phyloP scores from a whole-genome alignment of 2,113 vertebrate species.

The Triplophysa siluroides region DNA sequence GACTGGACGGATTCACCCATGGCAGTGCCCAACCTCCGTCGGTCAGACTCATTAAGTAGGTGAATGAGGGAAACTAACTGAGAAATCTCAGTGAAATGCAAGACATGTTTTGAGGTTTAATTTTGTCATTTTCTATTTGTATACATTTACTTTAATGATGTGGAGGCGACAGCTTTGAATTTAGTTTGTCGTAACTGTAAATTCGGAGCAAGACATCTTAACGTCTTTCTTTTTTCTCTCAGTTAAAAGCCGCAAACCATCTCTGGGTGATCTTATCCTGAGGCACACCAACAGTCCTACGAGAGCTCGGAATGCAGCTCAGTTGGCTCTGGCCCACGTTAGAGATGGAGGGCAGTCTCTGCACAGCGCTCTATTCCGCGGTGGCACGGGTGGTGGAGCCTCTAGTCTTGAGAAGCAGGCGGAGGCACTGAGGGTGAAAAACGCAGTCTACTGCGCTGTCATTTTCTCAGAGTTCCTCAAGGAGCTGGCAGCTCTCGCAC shows the following conservation, averaged over 20 bases:
- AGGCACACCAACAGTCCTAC: slow-evolving; percentile 91
- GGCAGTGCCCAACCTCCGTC: slow-evolving; percentile 74
- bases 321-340: slow-evolving; percentile 84
- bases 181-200: no score
- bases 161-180: no score
- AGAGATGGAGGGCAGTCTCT: slow-evolving; percentile 83
- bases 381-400: slow-evolving; percentile 50
- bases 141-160: no score
- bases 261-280: slow-evolving; percentile 89
- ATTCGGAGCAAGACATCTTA: no score
- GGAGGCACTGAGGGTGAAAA: slow-evolving; percentile 89
- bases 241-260: slow-evolving; percentile 90
- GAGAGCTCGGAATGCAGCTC: slow-evolving; percentile 82
- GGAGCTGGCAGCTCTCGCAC: slow-evolving; percentile 91
- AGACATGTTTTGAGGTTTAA: background rate
- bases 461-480: slow-evolving; percentile 97
- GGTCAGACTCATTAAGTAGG: slow-evolving; percentile 85
- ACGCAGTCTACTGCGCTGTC: slow-evolving; percentile 92
- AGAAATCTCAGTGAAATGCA: background rate
- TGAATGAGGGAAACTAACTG: background rate
- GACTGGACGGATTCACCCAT: slow-evolving; percentile 80
- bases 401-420: slow-evolving; percentile 80
- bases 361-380: slow-evolving; percentile 77
- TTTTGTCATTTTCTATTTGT: background rate
- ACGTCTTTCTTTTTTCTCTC: background rate